A percentile compares a stretch with the other conserved stretches of the same genome.
Conservation (phyloP, 2,113 vertebrate species). For the Cyphomyrus plagiostoma region DNA sequence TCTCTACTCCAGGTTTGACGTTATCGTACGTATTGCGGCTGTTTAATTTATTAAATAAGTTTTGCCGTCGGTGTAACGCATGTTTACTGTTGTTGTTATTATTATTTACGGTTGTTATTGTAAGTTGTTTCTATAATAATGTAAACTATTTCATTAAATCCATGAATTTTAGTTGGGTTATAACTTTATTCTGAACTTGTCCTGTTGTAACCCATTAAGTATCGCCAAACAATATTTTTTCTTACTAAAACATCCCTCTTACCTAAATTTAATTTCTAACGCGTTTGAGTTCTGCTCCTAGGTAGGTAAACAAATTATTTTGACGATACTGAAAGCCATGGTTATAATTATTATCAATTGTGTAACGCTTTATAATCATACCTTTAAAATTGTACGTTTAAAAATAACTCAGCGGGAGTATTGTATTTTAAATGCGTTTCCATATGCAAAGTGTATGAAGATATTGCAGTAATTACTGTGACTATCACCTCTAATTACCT, state of each 20-base stretch:
- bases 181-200: not conserved
- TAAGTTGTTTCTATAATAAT: not conserved
- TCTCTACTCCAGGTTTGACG: conserved; percentile 90
- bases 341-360: not conserved
- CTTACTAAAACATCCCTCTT: not conserved
- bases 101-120: not conserved
- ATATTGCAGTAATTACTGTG: not conserved
- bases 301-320: not conserved
- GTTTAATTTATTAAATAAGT: not conserved
- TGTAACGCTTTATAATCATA: not conserved
- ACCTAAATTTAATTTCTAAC: not conserved
- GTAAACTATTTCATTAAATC: not conserved
- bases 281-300: not conserved
- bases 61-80: not conserved
- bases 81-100: too few relatives aligned
- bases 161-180: not conserved
- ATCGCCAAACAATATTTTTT: not conserved
- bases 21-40: conserved; percentile 76
- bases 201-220: not conserved
- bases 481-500: not conserved
- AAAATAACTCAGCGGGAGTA: not conserved
- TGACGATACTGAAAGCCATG: not conserved
- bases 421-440: not conserved
- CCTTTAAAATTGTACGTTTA: not conserved
- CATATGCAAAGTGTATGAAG: not conserved